Evolutionary conservation across 2,113 vertebrate species (phyloP).

Genomic region (Cryptoleucopteryx plumbea): DNA sequence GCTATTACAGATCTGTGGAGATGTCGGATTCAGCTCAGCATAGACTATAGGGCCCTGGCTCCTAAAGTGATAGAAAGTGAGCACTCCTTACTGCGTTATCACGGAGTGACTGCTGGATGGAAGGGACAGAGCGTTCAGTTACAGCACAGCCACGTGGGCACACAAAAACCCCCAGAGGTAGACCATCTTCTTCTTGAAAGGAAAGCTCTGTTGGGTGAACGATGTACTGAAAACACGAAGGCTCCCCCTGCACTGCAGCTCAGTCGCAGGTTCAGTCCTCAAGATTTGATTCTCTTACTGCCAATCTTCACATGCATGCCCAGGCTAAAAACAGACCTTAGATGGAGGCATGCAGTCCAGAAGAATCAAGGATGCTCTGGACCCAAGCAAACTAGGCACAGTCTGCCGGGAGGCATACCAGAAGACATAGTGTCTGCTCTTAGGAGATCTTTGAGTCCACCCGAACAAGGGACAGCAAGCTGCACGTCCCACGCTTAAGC

Average conservation of each 20-base stretch:
- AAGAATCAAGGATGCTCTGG: neutral
- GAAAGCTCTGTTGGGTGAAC: neutral
- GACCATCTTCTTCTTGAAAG: neutral
- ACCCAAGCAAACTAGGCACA: neutral
- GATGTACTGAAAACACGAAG: neutral
- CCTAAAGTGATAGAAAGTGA: neutral
- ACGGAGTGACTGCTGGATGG: neutral
- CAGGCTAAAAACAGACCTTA: neutral
- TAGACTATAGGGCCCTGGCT: neutral
- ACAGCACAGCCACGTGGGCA: neutral
- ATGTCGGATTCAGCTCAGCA: neutral
- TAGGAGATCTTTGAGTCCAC: neutral
- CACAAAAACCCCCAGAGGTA: rapidly evolving
- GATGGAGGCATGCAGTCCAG: neutral
- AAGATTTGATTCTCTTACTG: neutral
- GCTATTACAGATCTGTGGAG: neutral
- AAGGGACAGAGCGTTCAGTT: neutral
- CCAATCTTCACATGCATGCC: neutral
- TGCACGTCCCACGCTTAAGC: neutral
- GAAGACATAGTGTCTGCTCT: neutral
- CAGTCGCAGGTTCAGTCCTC: neutral
- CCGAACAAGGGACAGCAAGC: neutral
- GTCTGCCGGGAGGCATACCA: neutral
- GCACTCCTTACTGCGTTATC: rapidly evolving
- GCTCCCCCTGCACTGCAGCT: neutral